Conservation (phyloP, 2,113 vertebrate genomes). For the Centrocercus urophasianus region DNA sequence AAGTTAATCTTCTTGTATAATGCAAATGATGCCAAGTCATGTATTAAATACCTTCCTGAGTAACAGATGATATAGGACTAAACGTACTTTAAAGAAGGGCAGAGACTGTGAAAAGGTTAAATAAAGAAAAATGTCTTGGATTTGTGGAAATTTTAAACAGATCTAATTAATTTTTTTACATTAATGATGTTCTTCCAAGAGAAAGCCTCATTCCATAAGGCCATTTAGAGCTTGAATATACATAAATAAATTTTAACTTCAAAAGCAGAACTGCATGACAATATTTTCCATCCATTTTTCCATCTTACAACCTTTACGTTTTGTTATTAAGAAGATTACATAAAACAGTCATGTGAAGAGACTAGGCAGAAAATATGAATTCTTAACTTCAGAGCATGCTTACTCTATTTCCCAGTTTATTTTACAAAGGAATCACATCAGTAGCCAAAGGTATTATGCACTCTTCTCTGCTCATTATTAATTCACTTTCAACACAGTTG, state of each 20-base stretch:
- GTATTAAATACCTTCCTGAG: constrained; percentile 75
- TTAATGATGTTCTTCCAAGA: constrained; percentile 42
- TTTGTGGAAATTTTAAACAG: constrained; percentile 55
- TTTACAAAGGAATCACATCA: constrained; percentile 50
- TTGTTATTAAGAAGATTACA: constrained; percentile 57
- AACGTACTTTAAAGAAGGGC: constrained; percentile 68
- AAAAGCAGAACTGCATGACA: constrained; percentile 35
- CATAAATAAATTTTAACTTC: constrained; percentile 57
- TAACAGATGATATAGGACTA: constrained; percentile 65
- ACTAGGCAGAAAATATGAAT: constrained; percentile 17
- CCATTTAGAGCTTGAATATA: constrained; percentile 56
- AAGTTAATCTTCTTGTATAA: constrained; percentile 85
- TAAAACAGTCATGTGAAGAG: constrained; percentile 40
- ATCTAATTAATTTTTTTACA: constrained; percentile 67
- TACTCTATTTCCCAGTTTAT: constrained; percentile 19
- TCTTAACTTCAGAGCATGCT: constrained; percentile 3
- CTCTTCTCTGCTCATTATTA: constrained; percentile 7
- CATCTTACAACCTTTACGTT: not conserved
- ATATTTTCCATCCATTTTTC: constrained; percentile 35
- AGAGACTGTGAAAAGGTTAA: constrained; percentile 72
- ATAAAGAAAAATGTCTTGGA: constrained; percentile 67
- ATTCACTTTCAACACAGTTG: constrained; percentile 18
- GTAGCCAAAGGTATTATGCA: constrained; percentile 48
- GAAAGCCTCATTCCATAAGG: constrained; percentile 20
- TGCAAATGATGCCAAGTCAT: constrained; percentile 78